Base-by-base conservation (phyloP, 2,113 vertebrate genomes). In the Cavia porcellus region DNA sequence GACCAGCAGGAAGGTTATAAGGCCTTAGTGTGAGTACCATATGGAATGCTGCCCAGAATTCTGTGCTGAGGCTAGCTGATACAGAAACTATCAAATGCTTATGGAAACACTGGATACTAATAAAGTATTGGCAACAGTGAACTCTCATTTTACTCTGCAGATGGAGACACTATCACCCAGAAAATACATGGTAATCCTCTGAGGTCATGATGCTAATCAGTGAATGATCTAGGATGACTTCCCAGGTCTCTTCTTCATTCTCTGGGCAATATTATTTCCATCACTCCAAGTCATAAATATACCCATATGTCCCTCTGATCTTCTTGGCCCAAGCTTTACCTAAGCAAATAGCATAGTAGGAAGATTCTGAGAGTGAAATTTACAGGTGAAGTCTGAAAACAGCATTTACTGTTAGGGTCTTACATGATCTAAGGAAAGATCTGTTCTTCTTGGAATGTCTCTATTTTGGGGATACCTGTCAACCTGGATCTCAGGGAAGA, bases 311-410 rank as follows among this genome's bases (percentile, higher is more conserved):
- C 72, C 42, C 35, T 38, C 64, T n/a, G 32, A 72, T 52, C 74
- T 90, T 94, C 38, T 66, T 57, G 17, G 32, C 6, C 47, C 86
- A 86, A 88, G 12, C 70, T 52, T 86, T 22, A 97, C 45, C 14
- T 19, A 86, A 95, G 8, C 42, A 38, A 77, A 70, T 1, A 84
- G 28, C 3, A 22, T 1, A 30, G 4, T 45, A 85, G 24, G 4
- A 86, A 70, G 42, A 75, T 82, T 25, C 68, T 42, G 32, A 86
- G 89, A 89, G 35, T 95, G 61, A 88, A 95, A 83, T 86, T 38
- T 88, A 81, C 38, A 38, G 50, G 15, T 42, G 75, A 90, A 55
- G 57, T 45, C 30, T 81, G 38, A 5, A 72, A 66, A 15, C n/a
- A 92, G 4, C 14, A 52, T 91, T 94, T 70, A 61, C 47, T 30